Evolutionary conservation across 2,888 invertebrate genomes (phyloP).

Genomic region (Chalcis sispes): DNA sequence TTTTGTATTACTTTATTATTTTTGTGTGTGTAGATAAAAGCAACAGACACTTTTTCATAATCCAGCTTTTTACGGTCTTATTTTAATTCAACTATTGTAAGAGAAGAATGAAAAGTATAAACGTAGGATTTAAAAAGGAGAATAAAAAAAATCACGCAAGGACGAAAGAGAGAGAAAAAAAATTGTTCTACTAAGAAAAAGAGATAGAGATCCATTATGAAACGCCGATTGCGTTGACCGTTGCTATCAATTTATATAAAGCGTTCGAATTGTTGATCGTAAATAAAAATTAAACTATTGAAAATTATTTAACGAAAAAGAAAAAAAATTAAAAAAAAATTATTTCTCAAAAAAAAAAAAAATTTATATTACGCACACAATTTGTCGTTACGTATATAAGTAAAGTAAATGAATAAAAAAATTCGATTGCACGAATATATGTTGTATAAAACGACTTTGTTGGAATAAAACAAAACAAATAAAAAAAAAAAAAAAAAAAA

Average conservation of each 20-base stretch:
- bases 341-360: background rate
- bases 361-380: conserved; percentile 16
- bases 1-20: no score
- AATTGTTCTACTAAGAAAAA: background rate
- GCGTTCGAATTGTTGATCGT: conserved; percentile 34
- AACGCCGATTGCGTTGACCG: conserved; percentile 43
- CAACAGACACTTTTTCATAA: conserved; percentile 17
- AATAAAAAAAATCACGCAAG: background rate
- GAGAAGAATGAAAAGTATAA: background rate
- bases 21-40: conserved; percentile 16
- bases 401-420: background rate
- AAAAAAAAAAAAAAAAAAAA: background rate
- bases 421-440: conserved; percentile 24
- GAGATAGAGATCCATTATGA: conserved; percentile 17
- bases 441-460: conserved; percentile 9
- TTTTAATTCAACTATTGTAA: background rate
- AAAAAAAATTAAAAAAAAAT: conserved; percentile 10
- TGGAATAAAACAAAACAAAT: conserved; percentile 1
- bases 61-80: background rate
- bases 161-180: no score
- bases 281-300: conserved; percentile 11
- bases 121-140: background rate
- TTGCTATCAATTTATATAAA: conserved; percentile 35
- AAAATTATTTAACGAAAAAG: background rate
- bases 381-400: conserved; percentile 25